Conservation (phyloP, 2,888 invertebrate species). For the Andricus quercusramuli region DNA sequence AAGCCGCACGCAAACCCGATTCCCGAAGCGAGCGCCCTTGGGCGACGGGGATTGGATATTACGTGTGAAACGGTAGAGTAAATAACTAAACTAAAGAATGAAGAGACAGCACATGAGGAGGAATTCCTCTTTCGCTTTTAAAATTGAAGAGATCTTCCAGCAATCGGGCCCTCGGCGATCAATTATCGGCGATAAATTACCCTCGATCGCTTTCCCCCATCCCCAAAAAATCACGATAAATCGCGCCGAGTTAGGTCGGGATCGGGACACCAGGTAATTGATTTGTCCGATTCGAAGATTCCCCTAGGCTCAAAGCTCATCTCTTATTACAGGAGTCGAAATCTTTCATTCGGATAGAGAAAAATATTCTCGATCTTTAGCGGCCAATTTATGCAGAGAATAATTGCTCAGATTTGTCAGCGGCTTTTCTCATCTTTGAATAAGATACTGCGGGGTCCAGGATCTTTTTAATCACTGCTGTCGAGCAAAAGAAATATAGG, state of each 20-base stretch:
- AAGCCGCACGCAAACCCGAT: constrained; percentile 20
- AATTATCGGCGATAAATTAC: constrained; percentile 35
- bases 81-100: background rate
- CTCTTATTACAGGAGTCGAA: background rate
- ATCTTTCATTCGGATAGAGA: constrained; percentile 18
- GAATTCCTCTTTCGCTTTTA: constrained; percentile 32
- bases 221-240: background rate
- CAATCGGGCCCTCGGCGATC: constrained; percentile 10
- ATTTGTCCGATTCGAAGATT: constrained; percentile 17
- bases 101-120: background rate
- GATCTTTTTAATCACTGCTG: background rate
- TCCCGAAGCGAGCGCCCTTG: constrained; percentile 1
- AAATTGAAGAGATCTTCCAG: constrained; percentile 27
- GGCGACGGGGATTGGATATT: constrained; percentile 26
- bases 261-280: constrained; percentile 1
- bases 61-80: constrained; percentile 24
- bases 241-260: background rate
- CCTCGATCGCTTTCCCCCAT: constrained; percentile 1
- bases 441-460: background rate
- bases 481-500: background rate
- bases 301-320: background rate
- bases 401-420: constrained; percentile 36
- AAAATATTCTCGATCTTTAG: constrained; percentile 23
- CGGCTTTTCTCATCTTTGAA: constrained; percentile 1
- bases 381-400: constrained; percentile 8